Base-by-base conservation (phyloP, 2,797 vertebrate species). In the Mareca penelope region DNA sequence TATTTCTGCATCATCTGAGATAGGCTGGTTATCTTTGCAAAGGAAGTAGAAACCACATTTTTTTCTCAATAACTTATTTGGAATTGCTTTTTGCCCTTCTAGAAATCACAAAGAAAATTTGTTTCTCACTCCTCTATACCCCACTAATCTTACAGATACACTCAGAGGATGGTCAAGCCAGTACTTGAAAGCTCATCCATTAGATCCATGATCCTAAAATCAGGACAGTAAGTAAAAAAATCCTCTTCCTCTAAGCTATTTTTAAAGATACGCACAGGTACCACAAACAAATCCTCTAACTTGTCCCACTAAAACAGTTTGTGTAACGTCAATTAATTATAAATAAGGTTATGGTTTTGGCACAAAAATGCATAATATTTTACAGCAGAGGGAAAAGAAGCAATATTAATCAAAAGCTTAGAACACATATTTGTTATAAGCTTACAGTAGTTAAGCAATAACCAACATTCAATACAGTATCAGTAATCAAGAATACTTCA, bases 161-260 rank as follows among this genome's bases (percentile, higher is more conserved):
- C 71, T 75, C 31, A 89, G 53, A 80, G 73, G 48, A 92, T 37
- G 73, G 39, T 60, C 59, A 90, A 88, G 57, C 14, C 70, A 67
- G 55, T 70, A 81, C 48, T 64, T 94, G 82, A 84, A 93, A 95
- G 61, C 50, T 85, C 23, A 89, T 87, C 64, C 44, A 80, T 77
- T 59, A 77, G 37, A 63, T 26, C 39, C 61, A 69, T 1, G 15
- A 84, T 46, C 59, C 76, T 67, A 76, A 89, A 79, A 75, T 67
- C 44, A 56, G 46, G n/a, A 80, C 42, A 76, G n/a, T 59, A 76
- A 50, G 23, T 46, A 39, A 79, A 88, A 76, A 90, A 56, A 55
- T 9, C 21, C 33, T 81, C 35, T 48, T 76, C 16, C 18, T 46
- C 39, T 9, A 31, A 86, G 22, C 33, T 90, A 29, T 68, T 87